These are phyloP conservation scores for Emydocephalus ijimae DNA, from an alignment of 2,113 vertebrate species.

Conservation along the genomic window DNA sequence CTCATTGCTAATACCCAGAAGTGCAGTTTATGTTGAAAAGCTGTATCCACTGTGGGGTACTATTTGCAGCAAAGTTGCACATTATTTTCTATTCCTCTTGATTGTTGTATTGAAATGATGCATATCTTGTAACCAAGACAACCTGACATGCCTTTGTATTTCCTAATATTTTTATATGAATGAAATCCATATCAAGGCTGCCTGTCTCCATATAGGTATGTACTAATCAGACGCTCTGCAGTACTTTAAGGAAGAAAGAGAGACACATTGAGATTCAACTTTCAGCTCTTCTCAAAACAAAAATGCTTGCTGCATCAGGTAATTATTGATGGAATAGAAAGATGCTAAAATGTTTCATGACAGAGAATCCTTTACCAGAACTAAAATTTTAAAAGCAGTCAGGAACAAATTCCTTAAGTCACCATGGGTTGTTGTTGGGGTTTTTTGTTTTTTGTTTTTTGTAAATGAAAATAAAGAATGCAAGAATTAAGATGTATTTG, in stretches of 20 bases:
- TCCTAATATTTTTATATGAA: slow-evolving; percentile 46
- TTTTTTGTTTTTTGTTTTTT: slow-evolving; percentile 12
- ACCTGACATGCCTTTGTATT: slow-evolving; percentile 52
- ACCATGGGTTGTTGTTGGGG: neutral
- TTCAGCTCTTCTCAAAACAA: slow-evolving; percentile 82
- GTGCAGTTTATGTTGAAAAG: neutral
- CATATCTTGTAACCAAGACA: slow-evolving; percentile 41
- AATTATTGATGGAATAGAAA: slow-evolving; percentile 24
- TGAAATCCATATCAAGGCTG: slow-evolving; percentile 33
- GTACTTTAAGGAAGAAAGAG: slow-evolving; percentile 79
- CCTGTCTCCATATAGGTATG: slow-evolving; percentile 76
- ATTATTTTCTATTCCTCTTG: slow-evolving; percentile 50
- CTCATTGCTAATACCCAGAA: neutral
- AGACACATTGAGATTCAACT: slow-evolving; percentile 83
- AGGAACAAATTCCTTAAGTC: slow-evolving; percentile 11
- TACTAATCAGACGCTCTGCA: slow-evolving; percentile 80
- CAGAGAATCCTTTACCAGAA: neutral
- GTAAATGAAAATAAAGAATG: slow-evolving; percentile 34
- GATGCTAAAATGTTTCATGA: neutral
- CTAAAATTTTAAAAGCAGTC: slow-evolving; percentile 3
- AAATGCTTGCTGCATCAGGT: slow-evolving; percentile 83
- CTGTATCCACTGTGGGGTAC: slow-evolving; percentile 24
- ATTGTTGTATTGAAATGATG: slow-evolving; percentile 45
- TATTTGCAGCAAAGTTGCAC: slow-evolving; percentile 26
- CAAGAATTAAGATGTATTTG: slow-evolving; percentile 47